Evolutionary conservation across 1,140 invertebrate species (phyloP), one percentile per base, ranked within the genome.

Genomic region (Thalassaphorura encarpata): DNA sequence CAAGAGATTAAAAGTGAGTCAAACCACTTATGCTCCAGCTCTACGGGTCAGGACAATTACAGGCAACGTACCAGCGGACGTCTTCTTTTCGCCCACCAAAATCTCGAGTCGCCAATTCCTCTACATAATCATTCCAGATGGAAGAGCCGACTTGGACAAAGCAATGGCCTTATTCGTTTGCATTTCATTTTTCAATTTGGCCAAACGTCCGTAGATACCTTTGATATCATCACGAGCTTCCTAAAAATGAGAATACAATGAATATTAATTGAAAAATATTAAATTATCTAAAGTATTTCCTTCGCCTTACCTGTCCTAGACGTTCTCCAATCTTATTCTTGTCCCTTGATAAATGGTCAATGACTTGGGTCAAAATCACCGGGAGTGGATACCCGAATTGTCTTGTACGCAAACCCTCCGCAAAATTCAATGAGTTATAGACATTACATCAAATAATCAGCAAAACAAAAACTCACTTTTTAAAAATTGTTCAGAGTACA

Each of bases 151-250:
- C n/a, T n/a, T n/a, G n/a, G n/a, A n/a, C n/a, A n/a, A n/a, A n/a
- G n/a, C n/a, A 8, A 95, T 75, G 2, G 76, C 70, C 71, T 97
- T 97, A 71, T 97, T 89, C 0, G 92, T 97, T 68, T 85, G 81
- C 16, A 98, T 71, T 70, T 96, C 89, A 75, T 90, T 91, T 71
- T 90, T 90, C 3, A 98, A 70, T 67, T 89, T 83, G 13, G 89
- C 87, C 23, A 97, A 71, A 56, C 78, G 72, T 18, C 85, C 83
- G 61, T 90, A 84, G 13, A 90, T 74, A 23, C 69, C 65, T 72
- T 88, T 89, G 1, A 89, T 66, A 60, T 95, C 89, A 54, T 88
- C 82, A 53, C 73, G 67, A 16, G 78, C 72, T 68, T 74, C 74
- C 83, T 84, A 61, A 21, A 28, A 55, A 31, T 71, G n/a, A n/a